phyloP scores from a whole-genome alignment of 1,140 invertebrate genomes.

The Aphidius ervi region DNA sequence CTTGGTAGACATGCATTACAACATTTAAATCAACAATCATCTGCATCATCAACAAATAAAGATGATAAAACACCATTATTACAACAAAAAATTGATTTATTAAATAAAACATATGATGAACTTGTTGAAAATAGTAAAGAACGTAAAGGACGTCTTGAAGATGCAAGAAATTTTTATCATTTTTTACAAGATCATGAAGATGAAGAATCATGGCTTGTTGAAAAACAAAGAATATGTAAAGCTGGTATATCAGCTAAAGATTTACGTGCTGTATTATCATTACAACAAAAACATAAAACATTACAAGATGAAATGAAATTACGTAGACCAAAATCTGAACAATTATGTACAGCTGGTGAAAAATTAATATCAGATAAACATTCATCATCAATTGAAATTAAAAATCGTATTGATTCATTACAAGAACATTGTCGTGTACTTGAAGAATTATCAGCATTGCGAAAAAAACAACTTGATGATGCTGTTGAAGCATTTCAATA shows the following conservation, averaged over 20 bases:
- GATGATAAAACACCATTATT: slow-evolving; percentile 59
- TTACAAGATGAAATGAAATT: slow-evolving; percentile 90
- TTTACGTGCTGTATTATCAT: slow-evolving; percentile 78
- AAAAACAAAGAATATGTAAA: slow-evolving; percentile 87
- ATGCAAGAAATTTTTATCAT: slow-evolving; percentile 89
- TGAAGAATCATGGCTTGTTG: slow-evolving; percentile 89
- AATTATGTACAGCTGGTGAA: slow-evolving; percentile 69
- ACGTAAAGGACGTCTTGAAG: slow-evolving; percentile 78
- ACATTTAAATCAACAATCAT: slow-evolving; percentile 53
- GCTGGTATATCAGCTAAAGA: slow-evolving; percentile 91
- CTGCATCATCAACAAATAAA: slow-evolving; percentile 43
- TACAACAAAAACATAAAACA: slow-evolving; percentile 93
- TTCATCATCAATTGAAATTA: slow-evolving; percentile 72
- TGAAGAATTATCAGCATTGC: slow-evolving; percentile 74
- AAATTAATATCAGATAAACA: slow-evolving; percentile 73
- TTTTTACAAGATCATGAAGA: slow-evolving; percentile 93
- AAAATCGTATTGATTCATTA: slow-evolving; percentile 73
- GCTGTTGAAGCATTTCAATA: slow-evolving; percentile 93
- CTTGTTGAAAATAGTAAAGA: slow-evolving; percentile 71
- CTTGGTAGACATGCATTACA: slow-evolving; percentile 66
- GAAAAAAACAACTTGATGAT: slow-evolving; percentile 86
- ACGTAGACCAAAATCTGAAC: slow-evolving; percentile 72
- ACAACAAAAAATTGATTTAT: slow-evolving; percentile 63
- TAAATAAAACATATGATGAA: slow-evolving; percentile 70
- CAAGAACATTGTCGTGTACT: slow-evolving; percentile 83